phyloP scores from a whole-genome alignment of 2,888 invertebrate genomes.

The Drosophila paracracens region DNA sequence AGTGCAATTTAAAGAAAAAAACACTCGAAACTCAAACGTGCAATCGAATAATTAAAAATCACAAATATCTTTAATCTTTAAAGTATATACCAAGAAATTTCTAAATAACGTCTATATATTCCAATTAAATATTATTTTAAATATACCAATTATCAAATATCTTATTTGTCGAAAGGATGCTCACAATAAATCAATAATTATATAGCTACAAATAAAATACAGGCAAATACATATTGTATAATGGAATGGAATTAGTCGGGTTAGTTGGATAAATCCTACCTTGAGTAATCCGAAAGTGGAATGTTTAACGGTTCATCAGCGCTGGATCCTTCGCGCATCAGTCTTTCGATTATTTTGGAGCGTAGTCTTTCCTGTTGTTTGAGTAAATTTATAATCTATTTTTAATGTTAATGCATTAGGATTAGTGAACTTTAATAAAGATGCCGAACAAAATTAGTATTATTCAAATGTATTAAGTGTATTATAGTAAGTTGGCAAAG shows the following conservation, averaged over 20 bases:
- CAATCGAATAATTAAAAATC: neutral
- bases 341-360: slow-evolving; percentile 91
- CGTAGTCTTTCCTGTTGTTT: slow-evolving; percentile 89
- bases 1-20: neutral
- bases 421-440: slow-evolving; percentile 51
- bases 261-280: slow-evolving; percentile 86
- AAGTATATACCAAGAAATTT: neutral
- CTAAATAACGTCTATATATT: neutral
- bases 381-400: slow-evolving; percentile 82
- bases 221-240: neutral
- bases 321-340: slow-evolving; percentile 93
- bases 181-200: neutral
- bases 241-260: neutral
- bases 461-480: neutral
- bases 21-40: neutral
- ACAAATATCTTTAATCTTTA: neutral
- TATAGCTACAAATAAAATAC: neutral
- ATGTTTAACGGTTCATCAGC: slow-evolving; percentile 96
- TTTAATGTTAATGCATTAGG: slow-evolving; percentile 72
- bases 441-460: slow-evolving; percentile 20
- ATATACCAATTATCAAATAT: neutral
- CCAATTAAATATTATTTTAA: neutral
- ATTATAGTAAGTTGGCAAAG: slow-evolving; percentile 9
- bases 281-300: slow-evolving; percentile 94
- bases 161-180: neutral